Base-by-base conservation (phyloP, 2,113 vertebrate genomes). In the Pelmatolapia mariae region DNA sequence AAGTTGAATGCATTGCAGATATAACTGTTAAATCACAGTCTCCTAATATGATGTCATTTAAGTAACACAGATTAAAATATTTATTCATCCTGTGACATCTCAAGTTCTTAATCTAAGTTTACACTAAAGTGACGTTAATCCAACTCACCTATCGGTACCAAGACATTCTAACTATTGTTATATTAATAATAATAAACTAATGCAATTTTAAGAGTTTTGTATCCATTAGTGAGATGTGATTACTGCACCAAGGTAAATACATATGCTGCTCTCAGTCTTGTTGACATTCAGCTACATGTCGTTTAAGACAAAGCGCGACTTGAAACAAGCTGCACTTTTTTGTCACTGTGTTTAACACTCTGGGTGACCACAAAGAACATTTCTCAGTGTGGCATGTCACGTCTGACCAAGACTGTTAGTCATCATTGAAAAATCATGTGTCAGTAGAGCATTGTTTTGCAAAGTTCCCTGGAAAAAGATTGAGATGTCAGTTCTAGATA, bases 311-410 rank as follows among this genome's bases (percentile, higher is more conserved):
- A 8, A 12, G 36, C 3, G 12, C 12, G 5, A 11, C 19, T 54
- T 40, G 52, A 24, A 33, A 85, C 6, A 19, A 57, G 15, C 68
- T 18, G 31, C 86, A 56, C 86, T 40, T 82, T 13, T 43, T 43
- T 38, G 33, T 38, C n/a, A 8, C 78, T 91, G 89, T 29, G 87
- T 92, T 89, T 93, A 91, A 94, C 91, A 90, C 91, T 15, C 85
- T 82, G 86, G 83, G 66, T 89, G 89, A 92, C 91, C 90, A 93
- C 90, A 93, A 80, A 87, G 7, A 61, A 47, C 45, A 33, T 71
- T 81, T 88, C 83, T 90, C 82, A 63, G 24, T 38, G 80, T 36
- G 40, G 85, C 43, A 40, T 13, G 16, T 59, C 80, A 59, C 9
- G 4, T 45, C 80, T 71, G 79, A 86, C 59, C 10, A 22, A 89